These are phyloP conservation scores for Atlantisia rogersi DNA, from an alignment of 2,113 vertebrate genomes.

Conservation along the genomic window DNA sequence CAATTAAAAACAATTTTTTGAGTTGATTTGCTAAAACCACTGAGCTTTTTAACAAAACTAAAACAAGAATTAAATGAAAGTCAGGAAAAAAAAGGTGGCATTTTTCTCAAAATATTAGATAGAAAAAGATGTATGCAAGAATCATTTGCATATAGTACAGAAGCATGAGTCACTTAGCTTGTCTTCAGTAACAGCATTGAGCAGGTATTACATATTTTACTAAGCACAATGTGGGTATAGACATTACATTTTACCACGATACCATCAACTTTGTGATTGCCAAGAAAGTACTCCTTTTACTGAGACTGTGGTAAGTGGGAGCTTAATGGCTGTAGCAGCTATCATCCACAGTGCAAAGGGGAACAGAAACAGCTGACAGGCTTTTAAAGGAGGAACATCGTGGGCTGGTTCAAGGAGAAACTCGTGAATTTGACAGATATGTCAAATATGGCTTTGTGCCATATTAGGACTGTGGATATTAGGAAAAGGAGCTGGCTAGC, in stretches of 20 bases:
- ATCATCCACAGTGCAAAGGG: fast-evolving
- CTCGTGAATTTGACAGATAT: background rate
- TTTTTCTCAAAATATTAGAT: background rate
- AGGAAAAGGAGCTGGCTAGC: background rate
- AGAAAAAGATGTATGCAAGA: background rate
- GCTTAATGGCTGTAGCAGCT: background rate
- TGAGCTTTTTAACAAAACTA: background rate
- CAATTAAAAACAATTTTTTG: background rate
- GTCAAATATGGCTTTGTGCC: background rate
- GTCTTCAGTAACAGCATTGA: background rate
- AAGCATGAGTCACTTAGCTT: background rate
- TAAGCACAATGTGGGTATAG: background rate
- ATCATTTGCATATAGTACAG: background rate
- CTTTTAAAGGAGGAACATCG: background rate
- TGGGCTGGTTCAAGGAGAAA: background rate
- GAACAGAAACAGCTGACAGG: background rate
- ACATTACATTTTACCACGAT: background rate
- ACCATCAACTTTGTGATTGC: background rate
- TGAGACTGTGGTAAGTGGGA: background rate
- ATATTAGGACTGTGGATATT: background rate
- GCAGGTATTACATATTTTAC: background rate
- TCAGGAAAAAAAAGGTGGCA: background rate
- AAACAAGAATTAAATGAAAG: background rate
- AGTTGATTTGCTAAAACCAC: background rate
- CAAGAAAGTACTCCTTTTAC: background rate